Evolutionary conservation across 2,113 vertebrate genomes (phyloP), one percentile per base, ranked within the genome.

Genomic region (Lampris megalopsis): DNA sequence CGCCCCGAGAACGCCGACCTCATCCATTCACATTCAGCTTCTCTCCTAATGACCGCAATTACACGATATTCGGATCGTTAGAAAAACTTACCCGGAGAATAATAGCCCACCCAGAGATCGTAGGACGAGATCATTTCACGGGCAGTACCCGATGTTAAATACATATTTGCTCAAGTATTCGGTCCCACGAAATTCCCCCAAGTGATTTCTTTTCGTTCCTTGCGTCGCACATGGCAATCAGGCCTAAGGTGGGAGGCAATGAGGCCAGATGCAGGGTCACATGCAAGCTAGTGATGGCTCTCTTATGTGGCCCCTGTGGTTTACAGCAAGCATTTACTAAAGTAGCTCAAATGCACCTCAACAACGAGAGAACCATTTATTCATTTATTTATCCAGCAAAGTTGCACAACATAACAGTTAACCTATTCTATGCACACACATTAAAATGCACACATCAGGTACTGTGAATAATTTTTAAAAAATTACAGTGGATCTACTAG

Each of bases 21-120:
- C 60, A 5, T 38, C 73, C 88, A 91, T 94, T 93, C 89, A 91
- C 47, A 94, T 94, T 92, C 92, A 94, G 69, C 78, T 63, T 70
- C 77, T 69, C 49, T 64, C 65, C 81, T 94, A 95, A 94, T 95
- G 91, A 93, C 90, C 84, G 88, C 90, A 92, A 94, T 94, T 83
- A 91, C 83, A 84, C 77, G 76, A 77, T 75, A 90, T 86, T 86
- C 75, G 84, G 77, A 81, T 81, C 85, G 86, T 90, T 85, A 81
- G 60, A 71, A 84, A 56, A 68, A 42, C 66, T 81, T 78, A 86
- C 83, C 91, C 76, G 78, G 83, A 86, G 79, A 54, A 72, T 85
- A 60, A 72, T 13, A 13, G 38, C 65, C 24, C 37, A 68, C 63
- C 24, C 37, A 68, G 56, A 70, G 66, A 63, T 58, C 13, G 13